A percentile compares a stretch with the other conserved stretches of the same genome.
Evolutionary conservation across 2,113 vertebrate genomes (phyloP).

Genomic region (Coregonus clupeaformis): DNA sequence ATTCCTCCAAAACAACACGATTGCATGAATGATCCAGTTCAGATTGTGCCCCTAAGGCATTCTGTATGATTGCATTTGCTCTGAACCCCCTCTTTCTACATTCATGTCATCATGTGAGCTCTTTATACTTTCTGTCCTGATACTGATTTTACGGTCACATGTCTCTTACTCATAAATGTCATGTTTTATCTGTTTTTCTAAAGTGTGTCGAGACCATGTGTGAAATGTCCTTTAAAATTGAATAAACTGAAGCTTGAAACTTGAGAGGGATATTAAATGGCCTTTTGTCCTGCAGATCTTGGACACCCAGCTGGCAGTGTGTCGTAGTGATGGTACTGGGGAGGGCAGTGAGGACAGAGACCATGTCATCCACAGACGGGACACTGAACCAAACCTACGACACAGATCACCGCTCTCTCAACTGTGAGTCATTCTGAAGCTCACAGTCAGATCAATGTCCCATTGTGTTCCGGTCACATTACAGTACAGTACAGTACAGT

Average conservation of each 20-base stretch:
- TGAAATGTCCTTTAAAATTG: too few relatives aligned
- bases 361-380: constrained; percentile 59
- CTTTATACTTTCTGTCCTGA: neutral
- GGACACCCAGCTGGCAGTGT: constrained; percentile 66
- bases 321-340: constrained; percentile 26
- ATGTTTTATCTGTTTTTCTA: neutral
- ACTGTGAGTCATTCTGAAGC: constrained; percentile 54
- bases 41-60: neutral
- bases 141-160: neutral
- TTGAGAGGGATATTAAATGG: neutral
- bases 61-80: neutral
- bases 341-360: constrained; percentile 17
- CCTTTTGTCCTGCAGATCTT: constrained; percentile 59
- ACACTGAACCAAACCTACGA: constrained; percentile 67
- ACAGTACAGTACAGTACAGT: neutral
- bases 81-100: neutral
- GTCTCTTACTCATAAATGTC: neutral
- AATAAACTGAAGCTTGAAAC: neutral
- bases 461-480: neutral
- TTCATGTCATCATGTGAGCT: too few relatives aligned
- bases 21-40: too few relatives aligned
- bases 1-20: too few relatives aligned
- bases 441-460: neutral
- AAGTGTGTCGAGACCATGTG: too few relatives aligned
- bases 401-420: constrained; percentile 53